These are phyloP conservation scores for Morpho helenor DNA, from an alignment of 2,888 invertebrate genomes.

Conservation along the genomic window DNA sequence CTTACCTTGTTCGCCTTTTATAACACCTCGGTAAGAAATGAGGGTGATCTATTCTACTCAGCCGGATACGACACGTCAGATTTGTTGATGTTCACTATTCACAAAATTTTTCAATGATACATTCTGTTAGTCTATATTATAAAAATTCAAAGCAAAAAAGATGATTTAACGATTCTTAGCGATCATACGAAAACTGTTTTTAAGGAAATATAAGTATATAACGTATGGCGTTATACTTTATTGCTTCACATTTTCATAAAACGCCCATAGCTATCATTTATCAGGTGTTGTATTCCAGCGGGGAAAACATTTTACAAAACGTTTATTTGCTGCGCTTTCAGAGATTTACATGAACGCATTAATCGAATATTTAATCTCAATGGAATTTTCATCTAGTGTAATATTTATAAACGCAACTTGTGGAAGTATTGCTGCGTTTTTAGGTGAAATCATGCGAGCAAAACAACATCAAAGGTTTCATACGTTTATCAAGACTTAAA, in stretches of 20 bases:
- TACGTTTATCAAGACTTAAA: no score
- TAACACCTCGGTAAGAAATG: no score
- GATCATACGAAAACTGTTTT: constrained; percentile 1
- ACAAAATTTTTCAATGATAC: no score
- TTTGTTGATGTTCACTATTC: no score
- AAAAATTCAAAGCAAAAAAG: no score
- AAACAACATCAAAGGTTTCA: no score
- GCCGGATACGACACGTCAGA: no score
- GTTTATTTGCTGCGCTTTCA: constrained; percentile 54
- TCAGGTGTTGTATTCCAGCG: constrained; percentile 58
- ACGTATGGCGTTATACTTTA: constrained; percentile 27
- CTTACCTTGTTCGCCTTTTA: no score
- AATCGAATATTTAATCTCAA: constrained; percentile 46
- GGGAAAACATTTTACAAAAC: constrained; percentile 58
- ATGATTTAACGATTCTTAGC: no score
- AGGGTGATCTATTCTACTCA: no score
- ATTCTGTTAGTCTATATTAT: no score
- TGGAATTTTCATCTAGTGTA: constrained; percentile 32
- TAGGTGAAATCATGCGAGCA: no score
- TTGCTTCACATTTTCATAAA: constrained; percentile 53
- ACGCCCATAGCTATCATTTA: constrained; percentile 61
- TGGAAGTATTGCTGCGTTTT: not conserved
- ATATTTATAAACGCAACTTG: constrained; percentile 4
- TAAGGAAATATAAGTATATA: constrained; percentile 19
- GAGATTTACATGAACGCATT: constrained; percentile 59